Conservation (phyloP, 2,113 vertebrate species). For the Lates calcarifer region DNA sequence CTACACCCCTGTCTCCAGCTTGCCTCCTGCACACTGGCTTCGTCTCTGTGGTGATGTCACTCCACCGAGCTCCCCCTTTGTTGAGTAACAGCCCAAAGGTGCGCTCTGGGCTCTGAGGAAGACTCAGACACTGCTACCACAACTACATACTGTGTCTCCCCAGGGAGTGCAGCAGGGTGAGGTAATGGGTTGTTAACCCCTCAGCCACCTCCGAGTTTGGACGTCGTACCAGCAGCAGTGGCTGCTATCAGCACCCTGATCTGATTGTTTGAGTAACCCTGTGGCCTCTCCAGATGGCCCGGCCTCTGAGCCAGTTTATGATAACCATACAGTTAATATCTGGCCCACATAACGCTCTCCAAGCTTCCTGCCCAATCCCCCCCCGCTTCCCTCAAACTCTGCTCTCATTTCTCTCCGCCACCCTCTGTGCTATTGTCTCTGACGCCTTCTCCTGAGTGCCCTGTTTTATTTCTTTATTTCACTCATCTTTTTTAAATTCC, state of each 20-base stretch:
- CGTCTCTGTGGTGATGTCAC: conserved; percentile 63
- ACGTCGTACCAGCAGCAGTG: conserved; percentile 16
- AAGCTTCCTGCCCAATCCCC: conserved; percentile 2
- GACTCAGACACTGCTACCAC: conserved; percentile 25
- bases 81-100: conserved; percentile 72
- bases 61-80: conserved; percentile 53
- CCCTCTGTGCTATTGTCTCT: conserved; percentile 75
- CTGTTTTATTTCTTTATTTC: conserved; percentile 76
- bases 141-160: conserved; percentile 31
- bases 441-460: conserved; percentile 57
- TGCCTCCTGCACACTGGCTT: conserved; percentile 21
- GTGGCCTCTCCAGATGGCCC: conserved; percentile 60
- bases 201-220: conserved; percentile 49
- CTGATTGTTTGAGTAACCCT: conserved; percentile 71
- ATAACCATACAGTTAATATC: conserved; percentile 74
- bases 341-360: conserved; percentile 64
- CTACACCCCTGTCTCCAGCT: conserved; percentile 46
- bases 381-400: conserved; percentile 39
- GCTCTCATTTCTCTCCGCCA: conserved; percentile 72
- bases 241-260: conserved; percentile 49
- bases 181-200: conserved; percentile 73
- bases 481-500: conserved; percentile 77
- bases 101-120: conserved; percentile 49
- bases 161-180: conserved; percentile 42
- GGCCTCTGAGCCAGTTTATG: conserved; percentile 58